Percentiles rank a stretch among this genome's conserved stretches.
Conservation (phyloP, 2,888 invertebrate species). For the Cerastis leucographa region DNA sequence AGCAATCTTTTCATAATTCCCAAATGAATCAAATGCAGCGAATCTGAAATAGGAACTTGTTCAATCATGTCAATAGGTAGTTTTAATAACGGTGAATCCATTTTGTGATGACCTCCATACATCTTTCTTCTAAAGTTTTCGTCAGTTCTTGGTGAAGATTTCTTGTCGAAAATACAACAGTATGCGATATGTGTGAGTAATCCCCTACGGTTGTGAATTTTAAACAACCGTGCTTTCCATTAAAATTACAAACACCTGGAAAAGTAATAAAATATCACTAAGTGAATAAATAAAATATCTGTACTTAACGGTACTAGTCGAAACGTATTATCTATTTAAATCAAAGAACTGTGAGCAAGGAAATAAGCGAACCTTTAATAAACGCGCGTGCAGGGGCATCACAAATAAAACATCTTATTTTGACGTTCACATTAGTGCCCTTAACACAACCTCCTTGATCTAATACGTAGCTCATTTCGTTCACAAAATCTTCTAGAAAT, state of each 20-base stretch:
- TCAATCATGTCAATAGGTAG: constrained; percentile 1
- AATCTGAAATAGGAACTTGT: constrained; percentile 7
- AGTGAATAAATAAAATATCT: too few relatives aligned
- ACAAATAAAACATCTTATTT: neutral
- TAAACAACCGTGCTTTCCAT: neutral
- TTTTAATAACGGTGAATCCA: constrained; percentile 3
- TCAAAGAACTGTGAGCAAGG: too few relatives aligned
- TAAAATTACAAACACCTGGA: constrained; percentile 8
- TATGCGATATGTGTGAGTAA: neutral
- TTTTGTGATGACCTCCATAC: constrained; percentile 1
- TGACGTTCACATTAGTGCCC: neutral
- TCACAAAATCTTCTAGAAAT: constrained; percentile 1
- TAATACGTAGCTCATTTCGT: neutral
- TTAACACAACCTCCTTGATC: neutral
- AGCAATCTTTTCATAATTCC: constrained; percentile 11
- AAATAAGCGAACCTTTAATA: neutral
- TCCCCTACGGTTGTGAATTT: neutral
- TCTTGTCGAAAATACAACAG: neutral
- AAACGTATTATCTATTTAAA: too few relatives aligned
- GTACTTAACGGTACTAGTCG: too few relatives aligned
- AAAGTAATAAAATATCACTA: neutral
- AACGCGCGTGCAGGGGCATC: neutral
- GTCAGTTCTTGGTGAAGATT: neutral
- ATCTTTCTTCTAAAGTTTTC: neutral
- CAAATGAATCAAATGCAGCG: neutral